Evolutionary conservation across 2,797 vertebrate species (phyloP).

Genomic region (Microcaecilia unicolor): DNA sequence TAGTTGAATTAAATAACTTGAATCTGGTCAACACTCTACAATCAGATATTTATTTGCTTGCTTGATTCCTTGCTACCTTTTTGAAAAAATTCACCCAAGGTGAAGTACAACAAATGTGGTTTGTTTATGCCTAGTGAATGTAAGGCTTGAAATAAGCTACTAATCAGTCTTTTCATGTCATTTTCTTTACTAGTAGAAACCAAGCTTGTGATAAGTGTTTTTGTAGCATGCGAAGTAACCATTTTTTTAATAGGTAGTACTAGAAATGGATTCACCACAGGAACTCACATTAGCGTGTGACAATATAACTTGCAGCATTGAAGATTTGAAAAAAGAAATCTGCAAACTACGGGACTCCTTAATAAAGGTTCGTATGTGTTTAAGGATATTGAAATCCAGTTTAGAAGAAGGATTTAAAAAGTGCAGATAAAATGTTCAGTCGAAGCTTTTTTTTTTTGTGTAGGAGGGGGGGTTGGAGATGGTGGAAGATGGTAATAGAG

Average conservation of each 20-base stretch:
- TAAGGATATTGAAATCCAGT: not conserved
- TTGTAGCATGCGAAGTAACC: conserved; percentile 8
- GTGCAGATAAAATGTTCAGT: too few relatives aligned
- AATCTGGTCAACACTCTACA: too few relatives aligned
- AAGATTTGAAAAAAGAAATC: conserved; percentile 73
- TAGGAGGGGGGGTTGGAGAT: conserved; percentile 13
- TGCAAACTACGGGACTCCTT: conserved; percentile 65
- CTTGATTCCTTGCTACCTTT: too few relatives aligned
- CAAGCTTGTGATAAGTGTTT: conserved; percentile 2
- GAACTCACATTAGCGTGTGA: conserved; percentile 61
- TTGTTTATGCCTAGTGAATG: too few relatives aligned
- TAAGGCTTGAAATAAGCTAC: conserved; percentile 5
- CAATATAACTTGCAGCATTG: conserved; percentile 58
- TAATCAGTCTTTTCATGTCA: conserved; percentile 5
- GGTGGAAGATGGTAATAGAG: conserved; percentile 15
- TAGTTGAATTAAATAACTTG: too few relatives aligned
- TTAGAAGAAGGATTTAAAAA: too few relatives aligned
- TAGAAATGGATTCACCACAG: conserved; percentile 67
- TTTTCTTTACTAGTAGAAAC: conserved; percentile 8
- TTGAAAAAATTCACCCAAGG: too few relatives aligned
- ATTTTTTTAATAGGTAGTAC: conserved; percentile 54
- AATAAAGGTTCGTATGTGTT: conserved; percentile 57
- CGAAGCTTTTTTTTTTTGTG: too few relatives aligned
- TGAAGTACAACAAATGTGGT: too few relatives aligned
- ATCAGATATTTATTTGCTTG: too few relatives aligned